Evolutionary conservation across 2,113 vertebrate species (phyloP).

Genomic region (Melanerpes formicivorus): DNA sequence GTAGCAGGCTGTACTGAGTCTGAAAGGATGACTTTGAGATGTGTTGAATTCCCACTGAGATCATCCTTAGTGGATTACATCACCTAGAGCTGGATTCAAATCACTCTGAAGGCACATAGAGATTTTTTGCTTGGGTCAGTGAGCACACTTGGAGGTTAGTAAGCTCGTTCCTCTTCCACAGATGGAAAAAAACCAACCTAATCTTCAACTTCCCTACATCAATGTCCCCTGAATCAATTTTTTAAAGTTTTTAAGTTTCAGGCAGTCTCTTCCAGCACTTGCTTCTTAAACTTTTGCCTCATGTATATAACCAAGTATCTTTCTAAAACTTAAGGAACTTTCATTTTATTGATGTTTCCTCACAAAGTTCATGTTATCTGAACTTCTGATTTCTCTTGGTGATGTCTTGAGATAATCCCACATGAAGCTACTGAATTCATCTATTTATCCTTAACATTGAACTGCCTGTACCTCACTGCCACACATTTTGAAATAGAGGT

Average conservation of each 20-base stretch:
- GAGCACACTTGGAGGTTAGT: neutral
- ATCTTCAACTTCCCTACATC: neutral
- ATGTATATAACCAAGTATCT: neutral
- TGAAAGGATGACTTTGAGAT: neutral
- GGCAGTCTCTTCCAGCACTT: neutral
- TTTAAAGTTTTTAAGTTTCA: neutral
- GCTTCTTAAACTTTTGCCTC: neutral
- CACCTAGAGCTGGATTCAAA: neutral
- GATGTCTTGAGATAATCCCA: neutral
- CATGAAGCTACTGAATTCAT: neutral
- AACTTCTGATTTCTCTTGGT: neutral
- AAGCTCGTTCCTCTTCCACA: neutral
- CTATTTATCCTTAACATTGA: neutral
- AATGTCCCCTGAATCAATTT: neutral
- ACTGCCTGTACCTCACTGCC: neutral
- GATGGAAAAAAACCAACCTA: neutral
- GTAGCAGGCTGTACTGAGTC: neutral
- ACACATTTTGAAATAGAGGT: neutral
- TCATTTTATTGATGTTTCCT: neutral
- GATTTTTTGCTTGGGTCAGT: neutral
- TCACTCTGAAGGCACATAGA: neutral
- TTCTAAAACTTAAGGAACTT: neutral
- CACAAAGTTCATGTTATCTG: neutral
- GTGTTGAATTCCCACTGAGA: neutral
- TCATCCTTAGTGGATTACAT: neutral